Evolutionary conservation across 2,888 invertebrate species (phyloP), one percentile per base, ranked within the genome.

Genomic region (Melikaiella ostensackeni): DNA sequence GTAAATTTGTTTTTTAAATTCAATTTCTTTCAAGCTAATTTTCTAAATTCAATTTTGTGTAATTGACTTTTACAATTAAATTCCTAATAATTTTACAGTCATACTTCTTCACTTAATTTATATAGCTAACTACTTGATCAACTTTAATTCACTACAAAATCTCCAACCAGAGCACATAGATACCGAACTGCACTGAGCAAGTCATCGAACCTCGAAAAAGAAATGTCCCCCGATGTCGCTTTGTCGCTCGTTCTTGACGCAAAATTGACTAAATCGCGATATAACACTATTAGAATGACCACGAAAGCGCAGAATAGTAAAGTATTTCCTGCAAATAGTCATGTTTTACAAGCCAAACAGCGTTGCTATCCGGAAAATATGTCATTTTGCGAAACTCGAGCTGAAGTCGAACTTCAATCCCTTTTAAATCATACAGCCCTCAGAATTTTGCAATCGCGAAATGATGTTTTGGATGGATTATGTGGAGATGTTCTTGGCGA

Each of bases 311-410:
- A 42, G 6, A 66, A 66, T 19, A 33, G 50, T 42, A 27, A 33
- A 6, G 46, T 57, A 16, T 74, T 55, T 63, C 74, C 55, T 4
- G 1, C 63, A 24, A 64, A 77, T 16, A 27, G 30, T 16, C n/a
- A 57, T n/a, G 42, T 77, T 50, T 27, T 63, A 19, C 50, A 77
- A 61, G 74, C 77, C 21, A 76, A 77, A 63, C 33, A 63, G 13
- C 35, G 38, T n/a, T 70, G 42, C 24, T 42, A 70, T 38, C 70
- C 70, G 0, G 2, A 38, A 19, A 24, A 70, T 2, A 70, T 70
- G 16, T 3, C 21, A 9, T 9, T 70, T 21, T 30, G 46, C 5
- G 46, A 70, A 46, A 46, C 46, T 11, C 5, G 70, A 11, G 70
- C 70, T 5, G 50, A 70, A 21, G 70, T 27, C 11, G 38, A 70